Conservation (phyloP, 2,113 vertebrate genomes). For the Perca schrenkii region DNA sequence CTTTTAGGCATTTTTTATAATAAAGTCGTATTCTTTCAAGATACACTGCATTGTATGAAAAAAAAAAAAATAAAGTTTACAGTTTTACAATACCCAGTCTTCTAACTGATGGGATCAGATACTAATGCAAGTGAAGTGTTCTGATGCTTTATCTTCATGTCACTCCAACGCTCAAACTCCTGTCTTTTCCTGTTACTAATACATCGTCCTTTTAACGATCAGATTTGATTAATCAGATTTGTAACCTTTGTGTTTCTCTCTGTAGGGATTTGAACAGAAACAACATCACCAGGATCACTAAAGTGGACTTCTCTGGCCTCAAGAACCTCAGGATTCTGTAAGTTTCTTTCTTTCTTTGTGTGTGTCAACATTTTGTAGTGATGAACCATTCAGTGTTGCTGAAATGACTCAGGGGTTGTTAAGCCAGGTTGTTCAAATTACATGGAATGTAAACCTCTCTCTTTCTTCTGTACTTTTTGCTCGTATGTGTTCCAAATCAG, state of each 20-base stretch:
- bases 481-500: not conserved
- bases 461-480: not conserved
- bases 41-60: not conserved
- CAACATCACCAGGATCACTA: slow-evolving; percentile 96
- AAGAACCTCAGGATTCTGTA: slow-evolving; percentile 98
- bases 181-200: too few species aligned
- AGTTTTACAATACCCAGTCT: too few species aligned
- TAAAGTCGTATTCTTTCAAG: not conserved
- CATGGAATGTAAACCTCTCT: not conserved
- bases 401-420: not conserved
- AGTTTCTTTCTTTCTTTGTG: slow-evolving; percentile 74
- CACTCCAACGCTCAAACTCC: too few species aligned
- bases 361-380: not conserved
- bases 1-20: not conserved
- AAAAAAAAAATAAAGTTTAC: too few species aligned
- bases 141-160: too few species aligned
- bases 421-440: not conserved
- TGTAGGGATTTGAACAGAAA: slow-evolving; percentile 96
- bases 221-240: not conserved
- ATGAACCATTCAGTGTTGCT: not conserved
- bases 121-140: too few species aligned
- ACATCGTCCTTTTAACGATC: too few species aligned
- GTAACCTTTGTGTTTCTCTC: slow-evolving; percentile 38
- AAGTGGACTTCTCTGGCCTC: slow-evolving; percentile 93
- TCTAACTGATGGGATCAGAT: too few species aligned